Evolutionary conservation across 2,113 vertebrate species (phyloP).

Genomic region (Corvus hawaiiensis): DNA sequence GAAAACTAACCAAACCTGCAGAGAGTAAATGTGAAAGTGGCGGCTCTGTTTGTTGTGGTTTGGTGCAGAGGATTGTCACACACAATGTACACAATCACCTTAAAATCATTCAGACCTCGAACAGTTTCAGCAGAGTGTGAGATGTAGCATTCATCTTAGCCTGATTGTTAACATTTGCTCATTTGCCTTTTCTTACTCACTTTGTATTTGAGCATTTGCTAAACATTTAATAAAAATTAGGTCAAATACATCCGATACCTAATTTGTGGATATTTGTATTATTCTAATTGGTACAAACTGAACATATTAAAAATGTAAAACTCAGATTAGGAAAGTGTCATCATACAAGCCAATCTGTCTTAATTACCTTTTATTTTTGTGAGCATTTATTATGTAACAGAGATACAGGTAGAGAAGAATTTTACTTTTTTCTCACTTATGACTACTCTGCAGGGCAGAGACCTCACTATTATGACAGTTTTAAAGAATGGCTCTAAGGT

Average conservation of each 20-base stretch:
- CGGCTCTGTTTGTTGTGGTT: neutral
- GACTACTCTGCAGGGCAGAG: neutral
- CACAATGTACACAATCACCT: neutral
- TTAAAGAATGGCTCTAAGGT: neutral
- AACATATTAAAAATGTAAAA: neutral
- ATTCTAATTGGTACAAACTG: neutral
- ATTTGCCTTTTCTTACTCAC: neutral
- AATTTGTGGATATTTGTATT: neutral
- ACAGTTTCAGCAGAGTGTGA: neutral
- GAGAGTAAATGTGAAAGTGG: neutral
- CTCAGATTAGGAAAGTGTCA: neutral
- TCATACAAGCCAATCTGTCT: neutral
- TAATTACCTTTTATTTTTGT: neutral
- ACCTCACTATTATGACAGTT: neutral
- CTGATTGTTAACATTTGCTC: neutral
- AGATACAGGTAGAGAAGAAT: neutral
- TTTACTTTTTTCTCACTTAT: neutral
- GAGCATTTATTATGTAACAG: neutral
- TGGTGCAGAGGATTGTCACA: neutral
- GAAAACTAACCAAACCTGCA: slow-evolving; percentile 1
- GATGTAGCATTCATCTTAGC: neutral
- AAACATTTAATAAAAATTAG: neutral
- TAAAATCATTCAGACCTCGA: neutral
- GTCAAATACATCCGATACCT: neutral
- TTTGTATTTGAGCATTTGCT: neutral